phyloP scores from a whole-genome alignment of 1,140 invertebrate species.

The Drosophila triauraria region DNA sequence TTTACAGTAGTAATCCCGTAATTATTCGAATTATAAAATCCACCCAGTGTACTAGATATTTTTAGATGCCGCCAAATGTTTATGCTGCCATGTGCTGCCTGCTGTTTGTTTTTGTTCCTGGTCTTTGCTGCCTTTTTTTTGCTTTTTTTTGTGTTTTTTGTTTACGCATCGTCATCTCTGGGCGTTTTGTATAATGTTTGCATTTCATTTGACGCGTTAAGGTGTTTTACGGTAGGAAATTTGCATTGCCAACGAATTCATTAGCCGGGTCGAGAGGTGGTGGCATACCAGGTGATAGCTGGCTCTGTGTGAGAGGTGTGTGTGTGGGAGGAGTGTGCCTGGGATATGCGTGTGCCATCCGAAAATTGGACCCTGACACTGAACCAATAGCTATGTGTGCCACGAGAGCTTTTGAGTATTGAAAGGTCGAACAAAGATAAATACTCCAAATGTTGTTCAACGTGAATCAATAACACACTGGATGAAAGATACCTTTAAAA shows the following conservation, averaged over 20 bases:
- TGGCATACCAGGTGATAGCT: neutral
- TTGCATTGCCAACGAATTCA: slow-evolving; percentile 80
- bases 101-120: slow-evolving; percentile 32
- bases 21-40: slow-evolving; percentile 3
- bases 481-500: neutral
- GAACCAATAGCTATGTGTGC: slow-evolving; percentile 13
- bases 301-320: neutral
- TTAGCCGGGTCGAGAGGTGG: slow-evolving; percentile 35
- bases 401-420: slow-evolving; percentile 12
- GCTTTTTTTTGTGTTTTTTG: slow-evolving; percentile 32
- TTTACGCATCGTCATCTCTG: slow-evolving; percentile 57
- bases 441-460: slow-evolving; percentile 6
- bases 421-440: slow-evolving; percentile 5
- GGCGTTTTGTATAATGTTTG: slow-evolving; percentile 68
- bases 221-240: slow-evolving; percentile 61
- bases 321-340: neutral
- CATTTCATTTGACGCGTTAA: slow-evolving; percentile 71
- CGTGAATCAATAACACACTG: neutral
- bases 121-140: slow-evolving; percentile 41
- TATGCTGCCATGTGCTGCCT: slow-evolving; percentile 72
- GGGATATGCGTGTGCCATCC: slow-evolving; percentile 9
- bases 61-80: slow-evolving; percentile 57
- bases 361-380: slow-evolving; percentile 19
- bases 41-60: slow-evolving; percentile 39
- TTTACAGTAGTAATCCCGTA: neutral